Evolutionary conservation across 2,797 vertebrate genomes (phyloP).

Genomic region (Numenius phaeopus): DNA sequence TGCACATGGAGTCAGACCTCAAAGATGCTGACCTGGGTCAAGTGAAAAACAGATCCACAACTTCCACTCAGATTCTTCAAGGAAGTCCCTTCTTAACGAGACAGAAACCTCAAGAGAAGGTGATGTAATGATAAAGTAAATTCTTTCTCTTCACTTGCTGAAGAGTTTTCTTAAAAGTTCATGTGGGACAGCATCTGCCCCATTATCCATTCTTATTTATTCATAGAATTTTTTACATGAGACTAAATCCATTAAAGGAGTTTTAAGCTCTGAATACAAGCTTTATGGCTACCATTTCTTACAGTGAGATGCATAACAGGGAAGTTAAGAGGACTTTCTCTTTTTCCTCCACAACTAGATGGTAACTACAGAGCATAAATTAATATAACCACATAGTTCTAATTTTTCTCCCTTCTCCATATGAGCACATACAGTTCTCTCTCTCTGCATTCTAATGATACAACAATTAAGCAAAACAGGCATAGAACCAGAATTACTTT

Average conservation of each 20-base stretch:
- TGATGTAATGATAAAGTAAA: neutral
- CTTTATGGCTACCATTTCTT: neutral
- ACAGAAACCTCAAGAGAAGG: neutral
- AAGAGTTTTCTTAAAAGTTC: neutral
- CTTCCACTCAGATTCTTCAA: neutral
- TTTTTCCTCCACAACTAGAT: neutral
- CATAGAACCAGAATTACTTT: neutral
- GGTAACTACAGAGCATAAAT: neutral
- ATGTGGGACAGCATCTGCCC: accelerated
- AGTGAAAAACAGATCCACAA: neutral
- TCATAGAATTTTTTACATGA: neutral
- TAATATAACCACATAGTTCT: neutral
- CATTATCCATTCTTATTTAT: neutral
- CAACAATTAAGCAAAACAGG: neutral
- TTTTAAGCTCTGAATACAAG: neutral
- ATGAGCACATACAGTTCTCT: neutral
- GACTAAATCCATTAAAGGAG: neutral
- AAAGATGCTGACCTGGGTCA: neutral
- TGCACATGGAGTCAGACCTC: neutral
- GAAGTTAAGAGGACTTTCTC: neutral
- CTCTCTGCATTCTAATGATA: neutral
- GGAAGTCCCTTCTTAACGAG: neutral
- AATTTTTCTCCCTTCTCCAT: neutral
- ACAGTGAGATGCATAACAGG: neutral
- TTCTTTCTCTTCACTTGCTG: neutral